Conservation (phyloP, 2,888 invertebrate genomes). For the Seladonia tumulorum region DNA sequence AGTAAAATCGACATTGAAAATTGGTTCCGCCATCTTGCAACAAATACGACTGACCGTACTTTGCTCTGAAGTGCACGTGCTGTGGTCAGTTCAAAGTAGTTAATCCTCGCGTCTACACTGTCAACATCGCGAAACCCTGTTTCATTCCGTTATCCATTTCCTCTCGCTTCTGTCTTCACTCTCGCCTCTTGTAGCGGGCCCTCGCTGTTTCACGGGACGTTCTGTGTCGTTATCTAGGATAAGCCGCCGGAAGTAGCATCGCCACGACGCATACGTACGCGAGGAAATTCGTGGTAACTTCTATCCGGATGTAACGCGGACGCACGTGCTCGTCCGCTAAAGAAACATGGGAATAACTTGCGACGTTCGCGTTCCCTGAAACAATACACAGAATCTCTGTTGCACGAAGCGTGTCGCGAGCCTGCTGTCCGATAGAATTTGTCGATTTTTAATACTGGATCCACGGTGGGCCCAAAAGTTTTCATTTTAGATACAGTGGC, state of each 20-base stretch:
- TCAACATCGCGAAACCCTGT: not conserved
- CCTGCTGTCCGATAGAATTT: not conserved
- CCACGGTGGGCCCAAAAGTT: too few relatives aligned
- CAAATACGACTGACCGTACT: not conserved
- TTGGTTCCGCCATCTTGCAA: too few relatives aligned
- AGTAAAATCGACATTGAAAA: too few relatives aligned
- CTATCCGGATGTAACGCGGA: conserved; percentile 43
- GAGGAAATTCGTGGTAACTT: conserved; percentile 58
- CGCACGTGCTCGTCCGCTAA: conserved; percentile 20
- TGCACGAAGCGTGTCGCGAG: conserved; percentile 11
- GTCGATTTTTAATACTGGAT: not conserved
- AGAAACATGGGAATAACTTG: conserved; percentile 43
- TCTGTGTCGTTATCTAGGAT: conserved; percentile 28
- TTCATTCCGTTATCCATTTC: not conserved
- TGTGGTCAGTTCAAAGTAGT: conserved; percentile 4
- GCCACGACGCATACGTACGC: conserved; percentile 28
- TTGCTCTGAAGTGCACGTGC: not conserved
- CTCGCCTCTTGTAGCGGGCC: not conserved
- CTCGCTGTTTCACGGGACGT: conserved; percentile 23
- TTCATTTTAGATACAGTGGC: too few relatives aligned
- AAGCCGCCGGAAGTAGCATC: conserved; percentile 57
- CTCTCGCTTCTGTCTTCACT: not conserved
- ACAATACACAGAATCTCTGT: conserved; percentile 4
- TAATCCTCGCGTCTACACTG: conserved; percentile 6
- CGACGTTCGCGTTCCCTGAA: not conserved